Evolutionary conservation across 2,113 vertebrate genomes (phyloP).

Genomic region (Corythornis vintsioides): DNA sequence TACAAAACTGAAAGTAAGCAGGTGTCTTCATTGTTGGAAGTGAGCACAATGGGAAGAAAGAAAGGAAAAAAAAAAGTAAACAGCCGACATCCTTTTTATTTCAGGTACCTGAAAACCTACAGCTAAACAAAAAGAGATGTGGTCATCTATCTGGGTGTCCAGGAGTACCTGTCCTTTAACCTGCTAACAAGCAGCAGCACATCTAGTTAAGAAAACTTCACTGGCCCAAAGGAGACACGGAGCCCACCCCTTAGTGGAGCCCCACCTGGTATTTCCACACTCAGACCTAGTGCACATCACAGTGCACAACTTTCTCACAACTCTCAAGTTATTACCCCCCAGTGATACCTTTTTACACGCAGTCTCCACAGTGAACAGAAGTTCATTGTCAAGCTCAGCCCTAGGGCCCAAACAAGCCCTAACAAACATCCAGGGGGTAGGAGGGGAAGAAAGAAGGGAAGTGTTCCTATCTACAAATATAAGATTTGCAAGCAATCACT

Average conservation of each 20-base stretch:
- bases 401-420: constrained; percentile 72
- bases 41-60: neutral
- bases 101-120: neutral
- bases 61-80: constrained; percentile 31
- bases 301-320: constrained; percentile 13
- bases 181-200: neutral
- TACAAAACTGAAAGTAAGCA: constrained; percentile 67
- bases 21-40: constrained; percentile 58
- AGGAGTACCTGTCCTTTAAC: neutral
- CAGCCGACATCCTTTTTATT: neutral
- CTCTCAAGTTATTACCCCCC: constrained; percentile 5
- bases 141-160: neutral
- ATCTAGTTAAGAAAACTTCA: constrained; percentile 25
- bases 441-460: neutral
- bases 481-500: constrained; percentile 34
- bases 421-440: constrained; percentile 34
- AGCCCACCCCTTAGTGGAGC: constrained; percentile 28
- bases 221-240: constrained; percentile 38
- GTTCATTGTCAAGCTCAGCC: constrained; percentile 74
- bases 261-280: constrained; percentile 1
- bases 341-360: constrained; percentile 42
- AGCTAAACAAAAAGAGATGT: neutral
- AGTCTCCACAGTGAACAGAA: constrained; percentile 61
- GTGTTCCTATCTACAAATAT: neutral
- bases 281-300: neutral